phyloP scores from a whole-genome alignment of 1,140 invertebrate species.

The Drosophila persimilis region DNA sequence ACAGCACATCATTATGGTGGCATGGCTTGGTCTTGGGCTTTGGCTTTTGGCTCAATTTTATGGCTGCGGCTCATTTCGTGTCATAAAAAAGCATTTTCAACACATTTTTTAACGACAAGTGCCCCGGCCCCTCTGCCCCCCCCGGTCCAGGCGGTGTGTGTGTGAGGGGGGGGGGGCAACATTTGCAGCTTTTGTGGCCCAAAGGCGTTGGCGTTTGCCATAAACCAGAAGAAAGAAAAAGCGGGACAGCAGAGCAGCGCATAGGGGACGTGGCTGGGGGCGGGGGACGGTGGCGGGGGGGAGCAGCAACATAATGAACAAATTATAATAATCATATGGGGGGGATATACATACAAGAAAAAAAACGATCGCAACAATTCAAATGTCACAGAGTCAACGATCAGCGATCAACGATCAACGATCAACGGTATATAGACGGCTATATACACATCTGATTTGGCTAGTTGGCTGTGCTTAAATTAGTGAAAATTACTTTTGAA shows the following conservation, averaged over 20 bases:
- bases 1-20: constrained; percentile 53
- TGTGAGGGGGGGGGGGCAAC: constrained; percentile 35
- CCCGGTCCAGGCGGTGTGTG: not conserved
- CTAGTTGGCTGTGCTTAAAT: constrained; percentile 68
- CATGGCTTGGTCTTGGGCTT: constrained; percentile 14
- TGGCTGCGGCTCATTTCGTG: constrained; percentile 70
- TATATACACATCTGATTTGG: constrained; percentile 37
- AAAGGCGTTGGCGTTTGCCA: constrained; percentile 71
- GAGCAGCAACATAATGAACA: constrained; percentile 54
- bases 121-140: constrained; percentile 22
- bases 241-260: not conserved
- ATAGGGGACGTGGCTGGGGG: not conserved
- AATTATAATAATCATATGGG: constrained; percentile 75
- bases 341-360: constrained; percentile 9
- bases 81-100: constrained; percentile 79
- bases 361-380: constrained; percentile 18
- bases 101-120: constrained; percentile 78
- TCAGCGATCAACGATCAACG: constrained; percentile 33
- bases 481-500: constrained; percentile 67
- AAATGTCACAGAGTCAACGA: constrained; percentile 37
- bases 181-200: constrained; percentile 74
- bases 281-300: not conserved
- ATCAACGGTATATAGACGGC: constrained; percentile 19
- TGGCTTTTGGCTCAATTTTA: constrained; percentile 57
- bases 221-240: constrained; percentile 42